Conservation (phyloP, 2,113 vertebrate species). For the Chauna torquata region DNA sequence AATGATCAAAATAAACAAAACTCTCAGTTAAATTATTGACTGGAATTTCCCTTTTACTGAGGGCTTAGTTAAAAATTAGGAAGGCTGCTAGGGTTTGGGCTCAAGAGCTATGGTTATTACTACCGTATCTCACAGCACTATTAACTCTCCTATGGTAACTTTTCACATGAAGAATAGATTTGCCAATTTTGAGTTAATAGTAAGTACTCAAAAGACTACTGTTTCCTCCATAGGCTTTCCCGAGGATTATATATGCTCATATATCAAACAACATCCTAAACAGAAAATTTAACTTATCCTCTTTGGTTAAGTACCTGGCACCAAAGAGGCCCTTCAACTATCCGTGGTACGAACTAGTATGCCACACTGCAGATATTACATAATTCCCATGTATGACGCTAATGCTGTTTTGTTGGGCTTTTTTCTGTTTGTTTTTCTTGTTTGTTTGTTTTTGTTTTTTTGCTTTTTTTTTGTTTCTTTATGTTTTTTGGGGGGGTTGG, state of each 20-base stretch:
- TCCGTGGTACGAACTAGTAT: background rate
- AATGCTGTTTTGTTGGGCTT: background rate
- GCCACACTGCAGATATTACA: background rate
- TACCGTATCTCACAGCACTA: background rate
- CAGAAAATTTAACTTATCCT: background rate
- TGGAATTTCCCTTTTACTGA: background rate
- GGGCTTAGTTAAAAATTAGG: background rate
- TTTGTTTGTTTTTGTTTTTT: background rate
- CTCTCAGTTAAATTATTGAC: background rate
- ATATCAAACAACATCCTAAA: background rate
- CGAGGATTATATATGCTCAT: background rate
- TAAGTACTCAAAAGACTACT: background rate
- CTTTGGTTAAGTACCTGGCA: background rate
- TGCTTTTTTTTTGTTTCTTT: background rate
- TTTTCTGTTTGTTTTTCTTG: too few species aligned
- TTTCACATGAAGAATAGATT: background rate
- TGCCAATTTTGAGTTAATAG: background rate
- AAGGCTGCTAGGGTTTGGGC: background rate
- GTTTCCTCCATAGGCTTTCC: background rate
- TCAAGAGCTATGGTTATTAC: background rate
- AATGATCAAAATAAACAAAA: background rate
- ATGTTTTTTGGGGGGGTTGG: too few species aligned
- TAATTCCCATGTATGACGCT: background rate
- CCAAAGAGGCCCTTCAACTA: background rate
- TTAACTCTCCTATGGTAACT: background rate